Evolutionary conservation across 2,113 vertebrate species (phyloP), one percentile per base, ranked within the genome.

Genomic region (Callaeas wilsoni): DNA sequence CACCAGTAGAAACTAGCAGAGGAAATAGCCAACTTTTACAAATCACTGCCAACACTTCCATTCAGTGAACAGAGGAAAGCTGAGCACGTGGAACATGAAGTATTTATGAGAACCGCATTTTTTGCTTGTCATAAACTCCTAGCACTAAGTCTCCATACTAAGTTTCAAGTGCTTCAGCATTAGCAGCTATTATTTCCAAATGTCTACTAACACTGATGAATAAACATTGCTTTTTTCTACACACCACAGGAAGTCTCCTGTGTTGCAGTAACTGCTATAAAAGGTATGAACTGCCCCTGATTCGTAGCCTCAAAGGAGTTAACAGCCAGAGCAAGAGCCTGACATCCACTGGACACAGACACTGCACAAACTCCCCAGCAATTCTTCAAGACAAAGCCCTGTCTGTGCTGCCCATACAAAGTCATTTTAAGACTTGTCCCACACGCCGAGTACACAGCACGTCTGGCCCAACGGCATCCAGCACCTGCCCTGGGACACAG

Each of bases 401-500:
- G 17, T 10, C 22, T 20, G 26, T 26, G 29, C 10, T 26, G 16
- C 1, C 1, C 30, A 70, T 1, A 2, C 39, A 16, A 55, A 69
- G 3, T 13, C 16, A 35, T 12, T 29, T 0, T 5, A 57, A 29
- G 5, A 35, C 35, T 49, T 18, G 16, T 20, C 53, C 25, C 29
- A 53, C 3, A 12, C 49, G 29, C 10, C 0, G 1, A 3, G 13
- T 3, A 29, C 32, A 9, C 13, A 46, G 26, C 37, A n/a, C 1
- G 1, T 29, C 41, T 37, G 29, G 7, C 41, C 23, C 68, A 30
- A 6, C 10, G 2, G 26, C 42, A 63, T 3, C 8, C 33, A 68
- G 12, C 67, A 56, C 4, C 27, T 26, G 57, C 14, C 26, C 35
- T 0, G 1, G 6, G 44, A 35, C 1, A 32, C 19, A 37, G 5